Conservation (phyloP, 1,140 invertebrate genomes). For the Rhyzopertha dominica region DNA sequence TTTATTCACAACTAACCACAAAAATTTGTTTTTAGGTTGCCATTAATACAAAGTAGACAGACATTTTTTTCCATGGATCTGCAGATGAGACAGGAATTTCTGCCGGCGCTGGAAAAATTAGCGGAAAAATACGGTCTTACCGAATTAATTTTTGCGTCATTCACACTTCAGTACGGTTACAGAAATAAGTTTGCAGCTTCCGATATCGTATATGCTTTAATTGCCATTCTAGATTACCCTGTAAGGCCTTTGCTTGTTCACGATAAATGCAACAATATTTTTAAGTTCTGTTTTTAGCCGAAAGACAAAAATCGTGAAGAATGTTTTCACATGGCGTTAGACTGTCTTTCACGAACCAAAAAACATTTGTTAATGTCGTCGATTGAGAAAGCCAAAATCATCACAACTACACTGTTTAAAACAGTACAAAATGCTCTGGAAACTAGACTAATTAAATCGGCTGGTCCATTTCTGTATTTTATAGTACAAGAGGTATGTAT, state of each 20-base stretch:
- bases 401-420: conserved; percentile 68
- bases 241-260: conserved; percentile 44
- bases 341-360: conserved; percentile 63
- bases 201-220: conserved; percentile 77
- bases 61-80: conserved; percentile 85
- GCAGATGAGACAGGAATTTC: conserved; percentile 70
- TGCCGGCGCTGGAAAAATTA: conserved; percentile 67
- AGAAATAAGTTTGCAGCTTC: conserved; percentile 72
- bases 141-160: conserved; percentile 67
- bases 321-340: conserved; percentile 71
- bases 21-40: conserved; percentile 69
- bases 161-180: conserved; percentile 78
- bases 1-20: no score
- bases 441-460: conserved; percentile 73
- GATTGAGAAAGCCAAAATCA: conserved; percentile 68
- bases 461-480: conserved; percentile 86
- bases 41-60: conserved; percentile 80
- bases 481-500: conserved; percentile 75
- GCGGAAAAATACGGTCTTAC: conserved; percentile 76
- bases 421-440: conserved; percentile 79
- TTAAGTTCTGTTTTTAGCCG: conserved; percentile 38
- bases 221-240: conserved; percentile 73
- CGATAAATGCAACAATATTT: neutral
- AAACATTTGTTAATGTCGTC: conserved; percentile 61
- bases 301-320: conserved; percentile 53